Base-by-base conservation (phyloP, 2,797 vertebrate genomes). In the Sebastes itinus region DNA sequence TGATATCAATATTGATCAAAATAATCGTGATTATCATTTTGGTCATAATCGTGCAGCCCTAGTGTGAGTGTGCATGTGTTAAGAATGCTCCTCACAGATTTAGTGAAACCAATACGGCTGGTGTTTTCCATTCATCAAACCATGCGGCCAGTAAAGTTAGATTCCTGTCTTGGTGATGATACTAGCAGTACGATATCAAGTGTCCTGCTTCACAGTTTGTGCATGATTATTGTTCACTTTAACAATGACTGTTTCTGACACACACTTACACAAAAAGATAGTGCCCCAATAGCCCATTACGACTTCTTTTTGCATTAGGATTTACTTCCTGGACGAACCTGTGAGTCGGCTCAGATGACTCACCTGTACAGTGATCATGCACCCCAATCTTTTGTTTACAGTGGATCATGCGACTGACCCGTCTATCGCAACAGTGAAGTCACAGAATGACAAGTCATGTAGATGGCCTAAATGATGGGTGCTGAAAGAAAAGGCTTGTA, bases 391-490 rank as follows among this genome's bases (percentile, higher is more conserved):
- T 62, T 71, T 69, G 65, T 77, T 74, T 25, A 46, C 4, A 61
- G 46, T 3, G 60, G 60, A 32, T 20, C 73, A 69, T 6, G 59
- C 49, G 22, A 69, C 63, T 42, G 13, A 46, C 25, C 30, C n/a
- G 1, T 68, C 63, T 59, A 25, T 56, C 14, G 16, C 18, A 65
- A 38, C 42, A 49, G 33, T 64, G 25, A 75, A 66, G 32, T 46
- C 55, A 61, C 16, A 75, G 46, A 74, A 54, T 23, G 5, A 69
- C 6, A 67, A 13, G 59, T 68, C 20, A 46, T 12, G 64, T 12
- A 54, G 64, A 68, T 75, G 35, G 38, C 56, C 72, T 82, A 33
- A 68, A 68, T 67, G 27, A 82, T 66, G 64, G 6, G 18, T 35
- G 11, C 28, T 59, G 18, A 68, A 42, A 62, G 20, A 69, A 22